Base-by-base conservation (phyloP, 2,888 invertebrate species). In the Copidosoma aretas region DNA sequence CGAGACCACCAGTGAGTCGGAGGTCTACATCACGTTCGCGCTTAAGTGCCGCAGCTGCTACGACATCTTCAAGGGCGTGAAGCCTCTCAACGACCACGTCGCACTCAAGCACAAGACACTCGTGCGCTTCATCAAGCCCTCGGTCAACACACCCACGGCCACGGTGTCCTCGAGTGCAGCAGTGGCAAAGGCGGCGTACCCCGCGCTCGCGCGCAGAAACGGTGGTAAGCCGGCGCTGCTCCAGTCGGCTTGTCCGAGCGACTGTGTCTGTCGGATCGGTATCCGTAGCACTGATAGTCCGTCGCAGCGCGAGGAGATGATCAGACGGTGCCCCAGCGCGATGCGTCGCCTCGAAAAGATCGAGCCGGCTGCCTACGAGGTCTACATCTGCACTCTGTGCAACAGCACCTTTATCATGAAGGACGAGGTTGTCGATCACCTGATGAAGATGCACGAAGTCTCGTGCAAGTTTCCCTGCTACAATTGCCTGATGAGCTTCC, bases 371-470 rank as follows among this genome's bases (percentile, higher is more conserved):
- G 72, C 71, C 8, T 70, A 72, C 51, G 72, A 72, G n/a, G 72
- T 72, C 1, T 72, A 71, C 60, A 68, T 68, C 14, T 72, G 72
- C 49, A 68, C 61, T 10, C 61, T 72, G 12, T 72, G 72, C 54
- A 66, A 72, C 41, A 72, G 68, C 41, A 72, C 71, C 4, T 72
- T 71, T 68, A 58, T 72, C 5, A 66, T 68, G 71, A 72, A 72
- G 24, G 68, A 71, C 46, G 72, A 72, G 43, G 72, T 72, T 0
- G 63, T 72, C 24, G 68, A 72, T 15, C 72, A 72, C 15, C 41
- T 72, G 3, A 68, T 71, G 68, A 72, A 68, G 52, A 68, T 71
- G 68, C 72, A 72, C 66, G 71, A 71, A n/a, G 71, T 72, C 14
- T 64, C 72, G 1, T 72, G 72, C 56, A 72, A 72, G 41, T 72